Conservation (phyloP, 2,797 vertebrate species). For the Pantherophis vulpinus region DNA sequence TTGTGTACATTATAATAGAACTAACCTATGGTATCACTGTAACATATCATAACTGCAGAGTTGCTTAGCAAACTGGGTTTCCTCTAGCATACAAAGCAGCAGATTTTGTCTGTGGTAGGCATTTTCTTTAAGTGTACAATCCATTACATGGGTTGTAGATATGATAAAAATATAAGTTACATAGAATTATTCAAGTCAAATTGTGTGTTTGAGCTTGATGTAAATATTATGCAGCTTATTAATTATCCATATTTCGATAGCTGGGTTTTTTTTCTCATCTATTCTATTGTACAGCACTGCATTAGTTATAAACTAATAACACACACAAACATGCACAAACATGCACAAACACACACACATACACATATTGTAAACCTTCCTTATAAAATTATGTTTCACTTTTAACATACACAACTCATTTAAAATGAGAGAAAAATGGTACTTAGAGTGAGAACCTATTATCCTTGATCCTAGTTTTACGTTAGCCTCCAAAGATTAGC, state of each 20-base stretch:
- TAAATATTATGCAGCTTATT: slow-evolving; percentile 12
- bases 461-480: neutral
- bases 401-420: neutral
- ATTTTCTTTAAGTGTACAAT: neutral
- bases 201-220: slow-evolving; percentile 30
- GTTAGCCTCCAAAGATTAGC: neutral
- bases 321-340: neutral
- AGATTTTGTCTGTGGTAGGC: neutral
- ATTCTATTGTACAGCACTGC: neutral
- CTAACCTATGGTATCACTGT: neutral
- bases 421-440: neutral
- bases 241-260: slow-evolving; percentile 16
- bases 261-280: slow-evolving; percentile 1
- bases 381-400: neutral
- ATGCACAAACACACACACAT: neutral
- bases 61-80: slow-evolving; percentile 24
- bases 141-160: neutral
- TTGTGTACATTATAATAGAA: neutral
- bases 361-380: neutral
- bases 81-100: neutral
- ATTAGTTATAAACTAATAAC: neutral
- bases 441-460: neutral
- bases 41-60: neutral
- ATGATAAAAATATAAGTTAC: slow-evolving; percentile 27
- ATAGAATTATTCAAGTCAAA: slow-evolving; percentile 31